These are phyloP conservation scores for Cheiracanthium punctorium DNA, from an alignment of 2,888 invertebrate genomes.

Conservation along the genomic window DNA sequence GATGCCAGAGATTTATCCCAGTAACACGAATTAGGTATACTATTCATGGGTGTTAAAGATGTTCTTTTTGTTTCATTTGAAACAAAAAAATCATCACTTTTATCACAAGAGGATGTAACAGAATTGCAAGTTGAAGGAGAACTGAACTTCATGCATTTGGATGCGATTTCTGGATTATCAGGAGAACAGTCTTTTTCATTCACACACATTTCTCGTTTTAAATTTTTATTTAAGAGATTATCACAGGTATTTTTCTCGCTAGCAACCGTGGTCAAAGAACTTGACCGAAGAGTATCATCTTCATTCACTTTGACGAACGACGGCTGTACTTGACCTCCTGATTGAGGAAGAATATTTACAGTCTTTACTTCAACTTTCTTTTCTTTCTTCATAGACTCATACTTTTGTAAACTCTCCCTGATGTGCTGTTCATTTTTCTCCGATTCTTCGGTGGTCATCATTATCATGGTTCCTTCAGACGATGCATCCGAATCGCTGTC, in stretches of 20 bases:
- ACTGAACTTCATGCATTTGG: neutral
- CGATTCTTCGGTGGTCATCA: constrained; percentile 72
- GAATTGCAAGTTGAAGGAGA: neutral
- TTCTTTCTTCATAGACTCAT: constrained; percentile 52
- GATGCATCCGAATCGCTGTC: constrained; percentile 71
- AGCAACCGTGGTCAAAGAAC: neutral
- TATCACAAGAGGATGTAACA: neutral
- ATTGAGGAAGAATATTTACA: neutral
- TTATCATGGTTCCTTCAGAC: constrained; percentile 72
- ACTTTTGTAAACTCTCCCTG: constrained; percentile 46
- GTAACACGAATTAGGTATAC: neutral
- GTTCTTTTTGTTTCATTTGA: constrained; percentile 20
- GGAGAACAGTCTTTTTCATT: neutral
- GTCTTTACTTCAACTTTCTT: neutral
- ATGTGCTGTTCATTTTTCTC: constrained; percentile 71
- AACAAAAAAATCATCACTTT: neutral
- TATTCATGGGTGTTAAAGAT: neutral
- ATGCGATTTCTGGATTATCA: neutral
- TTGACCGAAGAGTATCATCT: neutral
- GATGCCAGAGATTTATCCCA: constrained; percentile 24
- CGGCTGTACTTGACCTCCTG: neutral
- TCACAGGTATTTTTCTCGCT: neutral
- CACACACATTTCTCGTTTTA: neutral
- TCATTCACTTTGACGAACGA: neutral
- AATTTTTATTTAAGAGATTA: neutral